A percentile compares a stretch with the other conserved stretches of the same genome.
phyloP scores from a whole-genome alignment of 2,888 invertebrate genomes.

The Meiosimyza platycephala region DNA sequence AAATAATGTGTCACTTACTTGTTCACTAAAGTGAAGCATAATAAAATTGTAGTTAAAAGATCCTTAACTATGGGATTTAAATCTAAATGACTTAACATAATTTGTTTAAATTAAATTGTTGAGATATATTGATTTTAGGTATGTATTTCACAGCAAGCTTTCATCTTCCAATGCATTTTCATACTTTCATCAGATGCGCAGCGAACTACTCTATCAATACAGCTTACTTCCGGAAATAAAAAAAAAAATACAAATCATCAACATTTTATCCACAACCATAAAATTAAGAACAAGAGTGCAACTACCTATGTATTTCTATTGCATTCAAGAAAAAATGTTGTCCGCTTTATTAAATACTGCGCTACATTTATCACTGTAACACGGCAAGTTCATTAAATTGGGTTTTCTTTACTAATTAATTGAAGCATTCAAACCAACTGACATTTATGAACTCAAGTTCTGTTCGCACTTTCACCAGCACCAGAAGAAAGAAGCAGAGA shows the following conservation, averaged over 20 bases:
- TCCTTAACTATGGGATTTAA: too few relatives aligned
- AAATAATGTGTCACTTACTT: background rate
- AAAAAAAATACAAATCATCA: too few relatives aligned
- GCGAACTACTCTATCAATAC: too few relatives aligned
- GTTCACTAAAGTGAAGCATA: too few relatives aligned
- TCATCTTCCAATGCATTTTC: too few relatives aligned
- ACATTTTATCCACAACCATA: background rate
- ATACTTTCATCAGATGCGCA: too few relatives aligned
- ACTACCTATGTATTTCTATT: background rate
- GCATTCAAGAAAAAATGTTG: background rate
- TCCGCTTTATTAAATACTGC: background rate
- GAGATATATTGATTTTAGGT: too few relatives aligned
- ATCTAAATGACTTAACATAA: background rate
- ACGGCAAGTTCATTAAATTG: background rate
- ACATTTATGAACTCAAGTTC: slow-evolving; percentile 1
- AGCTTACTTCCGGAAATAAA: too few relatives aligned
- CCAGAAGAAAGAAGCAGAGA: background rate
- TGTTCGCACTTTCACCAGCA: background rate
- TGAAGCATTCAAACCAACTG: slow-evolving; percentile 19
- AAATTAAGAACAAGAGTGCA: background rate
- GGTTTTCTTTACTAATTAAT: slow-evolving; percentile 14
- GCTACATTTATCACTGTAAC: slow-evolving; percentile 8
- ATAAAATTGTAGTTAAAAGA: too few relatives aligned
- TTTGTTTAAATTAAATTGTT: too few relatives aligned
- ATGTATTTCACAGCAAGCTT: too few relatives aligned